A percentile compares a stretch with the other conserved stretches of the same genome.
Conservation (phyloP, 2,113 vertebrate species). For the Ophiodon elongatus region DNA sequence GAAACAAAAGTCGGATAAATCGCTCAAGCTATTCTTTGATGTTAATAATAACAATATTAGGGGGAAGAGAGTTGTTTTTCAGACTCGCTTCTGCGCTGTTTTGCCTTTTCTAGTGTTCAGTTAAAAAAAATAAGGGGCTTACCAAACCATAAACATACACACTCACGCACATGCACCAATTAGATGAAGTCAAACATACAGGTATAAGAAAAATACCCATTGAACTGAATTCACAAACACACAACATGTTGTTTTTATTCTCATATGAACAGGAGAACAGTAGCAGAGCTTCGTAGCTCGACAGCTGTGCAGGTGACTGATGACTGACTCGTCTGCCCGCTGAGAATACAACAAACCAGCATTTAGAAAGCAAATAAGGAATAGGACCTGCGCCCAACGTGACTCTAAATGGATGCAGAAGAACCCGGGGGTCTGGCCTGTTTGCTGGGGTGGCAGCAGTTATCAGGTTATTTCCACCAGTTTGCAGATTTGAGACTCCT, state of each 20-base stretch:
- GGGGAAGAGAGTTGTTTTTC: constrained; percentile 7
- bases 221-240: not conserved
- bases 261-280: not conserved
- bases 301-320: constrained; percentile 26
- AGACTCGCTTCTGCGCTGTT: not conserved
- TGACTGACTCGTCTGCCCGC: constrained; percentile 1
- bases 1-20: constrained; percentile 45
- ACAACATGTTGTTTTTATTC: constrained; percentile 6
- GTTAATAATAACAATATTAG: constrained; percentile 46
- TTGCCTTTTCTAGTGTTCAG: not conserved
- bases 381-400: not conserved
- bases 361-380: constrained; percentile 10
- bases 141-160: not conserved
- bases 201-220: not conserved
- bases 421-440: constrained; percentile 17
- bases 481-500: constrained; percentile 43
- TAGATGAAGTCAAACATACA: constrained; percentile 1
- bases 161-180: not conserved
- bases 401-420: constrained; percentile 39
- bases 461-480: constrained; percentile 61
- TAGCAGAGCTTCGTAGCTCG: not conserved
- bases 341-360: constrained; percentile 20
- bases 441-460: constrained; percentile 52
- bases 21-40: constrained; percentile 36
- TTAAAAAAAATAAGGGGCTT: not conserved